Conservation (phyloP, 2,888 invertebrate species). For the Acrobasis repandana region DNA sequence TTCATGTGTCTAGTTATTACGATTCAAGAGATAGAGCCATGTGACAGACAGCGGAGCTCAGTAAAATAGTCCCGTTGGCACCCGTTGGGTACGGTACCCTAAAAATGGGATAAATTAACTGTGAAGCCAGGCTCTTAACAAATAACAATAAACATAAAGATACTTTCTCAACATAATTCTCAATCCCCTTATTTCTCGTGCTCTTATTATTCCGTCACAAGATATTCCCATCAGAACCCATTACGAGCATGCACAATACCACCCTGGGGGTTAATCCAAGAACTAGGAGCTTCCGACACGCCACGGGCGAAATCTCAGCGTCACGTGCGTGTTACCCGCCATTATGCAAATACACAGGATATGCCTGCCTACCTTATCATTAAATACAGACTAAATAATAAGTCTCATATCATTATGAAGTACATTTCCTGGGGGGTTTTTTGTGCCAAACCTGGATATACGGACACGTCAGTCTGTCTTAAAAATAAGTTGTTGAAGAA, state of each 20-base stretch:
- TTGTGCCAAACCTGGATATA: not conserved
- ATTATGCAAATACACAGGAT: slow-evolving; percentile 73
- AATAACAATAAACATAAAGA: too few species aligned
- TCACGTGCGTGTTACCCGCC: slow-evolving; percentile 52
- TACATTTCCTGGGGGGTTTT: slow-evolving; percentile 1
- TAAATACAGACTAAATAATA: slow-evolving; percentile 55
- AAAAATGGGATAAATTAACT: too few species aligned
- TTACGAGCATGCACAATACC: slow-evolving; percentile 43
- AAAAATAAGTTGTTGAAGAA: too few species aligned
- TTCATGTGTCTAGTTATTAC: too few species aligned
- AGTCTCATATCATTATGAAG: slow-evolving; percentile 49
- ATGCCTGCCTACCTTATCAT: slow-evolving; percentile 52
- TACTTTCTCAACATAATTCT: not conserved
- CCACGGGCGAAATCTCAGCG: slow-evolving; percentile 28
- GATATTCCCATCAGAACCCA: slow-evolving; percentile 10
- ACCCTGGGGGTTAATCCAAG: slow-evolving; percentile 42
- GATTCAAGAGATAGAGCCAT: too few species aligned
- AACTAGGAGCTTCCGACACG: slow-evolving; percentile 43
- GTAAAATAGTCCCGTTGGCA: too few species aligned
- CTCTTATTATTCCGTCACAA: slow-evolving; percentile 1
- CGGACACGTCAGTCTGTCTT: not conserved
- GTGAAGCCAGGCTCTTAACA: too few species aligned
- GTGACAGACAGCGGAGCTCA: too few species aligned
- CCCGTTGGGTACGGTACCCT: too few species aligned
- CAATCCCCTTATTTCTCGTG: slow-evolving; percentile 1